Evolutionary conservation across 2,113 vertebrate genomes (phyloP), one percentile per base, ranked within the genome.

Genomic region (Proteles cristata): DNA sequence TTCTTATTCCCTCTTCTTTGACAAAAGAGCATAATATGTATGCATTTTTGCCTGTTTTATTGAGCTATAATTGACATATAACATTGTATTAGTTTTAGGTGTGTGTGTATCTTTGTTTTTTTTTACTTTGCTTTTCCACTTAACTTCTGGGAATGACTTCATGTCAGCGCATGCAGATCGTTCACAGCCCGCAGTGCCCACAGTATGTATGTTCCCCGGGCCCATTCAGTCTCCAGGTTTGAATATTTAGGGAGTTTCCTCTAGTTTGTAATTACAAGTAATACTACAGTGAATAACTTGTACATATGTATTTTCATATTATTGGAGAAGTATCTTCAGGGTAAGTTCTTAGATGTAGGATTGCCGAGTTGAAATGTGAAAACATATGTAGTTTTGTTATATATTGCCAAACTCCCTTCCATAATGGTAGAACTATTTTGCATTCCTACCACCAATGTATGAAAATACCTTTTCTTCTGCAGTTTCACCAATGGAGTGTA

Each of bases 401-500:
- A 33, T 92, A 53, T 48, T 89, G 77, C 79, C 93, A 92, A n/a
- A 77, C 35, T 55, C n/a, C 10, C 35, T 92, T 69, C 53, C 58
- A 19, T 92, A 77, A 55, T 92, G 82, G 43, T 80, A 77, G 69
- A 88, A 35, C 48, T 48, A 76, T 83, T 87, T 93, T 83, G 58
- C 80, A 68, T 69, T 79, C 50, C 73, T 74, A 85, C 85, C 63
- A 74, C 74, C 94, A 65, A 3, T 26, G 6, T 79, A 86, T 80
- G 88, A 80, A 55, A 86, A 73, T 90, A 69, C 50, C 69, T 43
- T 69, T 88, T 68, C 69, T 92, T 28, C 69, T 28, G 65, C 21
- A 92, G 50, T 14, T 79, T 84, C 71, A 65, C 55, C 35, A 76
- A 26, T n/a, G 68, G 28, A 74, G 39, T 53, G 9, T 87, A 58